Percentiles rank a stretch among this genome's conserved stretches.
Conservation (phyloP, 2,113 vertebrate genomes). For the Rhegmatorhina hoffmannsi region DNA sequence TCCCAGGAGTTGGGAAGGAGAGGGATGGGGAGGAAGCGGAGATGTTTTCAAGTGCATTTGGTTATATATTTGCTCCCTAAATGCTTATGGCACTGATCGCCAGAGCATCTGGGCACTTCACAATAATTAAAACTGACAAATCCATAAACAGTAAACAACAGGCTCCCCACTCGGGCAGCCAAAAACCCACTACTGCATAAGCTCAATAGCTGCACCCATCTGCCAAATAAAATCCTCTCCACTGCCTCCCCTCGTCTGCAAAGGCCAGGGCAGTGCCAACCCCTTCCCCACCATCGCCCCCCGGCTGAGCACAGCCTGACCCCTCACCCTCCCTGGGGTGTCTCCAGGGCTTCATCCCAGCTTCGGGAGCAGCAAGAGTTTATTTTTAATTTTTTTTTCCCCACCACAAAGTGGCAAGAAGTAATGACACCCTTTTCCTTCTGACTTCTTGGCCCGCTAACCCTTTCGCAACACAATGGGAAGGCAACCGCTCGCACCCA, state of each 20-base stretch:
- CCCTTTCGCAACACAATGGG: slow-evolving; percentile 72
- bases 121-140: slow-evolving; percentile 75
- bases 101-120: slow-evolving; percentile 72
- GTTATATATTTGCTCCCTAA: slow-evolving; percentile 58
- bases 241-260: slow-evolving; percentile 18
- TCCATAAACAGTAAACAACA: slow-evolving; percentile 74
- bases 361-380: neutral
- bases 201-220: slow-evolving; percentile 69
- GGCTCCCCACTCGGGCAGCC: slow-evolving; percentile 70
- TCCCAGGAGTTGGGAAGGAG: neutral
- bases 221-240: slow-evolving; percentile 63
- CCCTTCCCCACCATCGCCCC: neutral
- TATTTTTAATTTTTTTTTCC: neutral
- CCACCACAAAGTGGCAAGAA: slow-evolving; percentile 20
- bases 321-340: accelerated
- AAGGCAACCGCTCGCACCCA: slow-evolving; percentile 73
- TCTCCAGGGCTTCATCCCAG: neutral
- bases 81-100: slow-evolving; percentile 59
- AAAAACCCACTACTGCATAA: slow-evolving; percentile 67
- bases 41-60: slow-evolving; percentile 29
- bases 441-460: slow-evolving; percentile 63
- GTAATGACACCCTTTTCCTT: slow-evolving; percentile 49
- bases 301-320: neutral
- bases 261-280: neutral
- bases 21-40: neutral